Conservation (phyloP, 2,888 invertebrate genomes). For the Parnassius mnemosyne region DNA sequence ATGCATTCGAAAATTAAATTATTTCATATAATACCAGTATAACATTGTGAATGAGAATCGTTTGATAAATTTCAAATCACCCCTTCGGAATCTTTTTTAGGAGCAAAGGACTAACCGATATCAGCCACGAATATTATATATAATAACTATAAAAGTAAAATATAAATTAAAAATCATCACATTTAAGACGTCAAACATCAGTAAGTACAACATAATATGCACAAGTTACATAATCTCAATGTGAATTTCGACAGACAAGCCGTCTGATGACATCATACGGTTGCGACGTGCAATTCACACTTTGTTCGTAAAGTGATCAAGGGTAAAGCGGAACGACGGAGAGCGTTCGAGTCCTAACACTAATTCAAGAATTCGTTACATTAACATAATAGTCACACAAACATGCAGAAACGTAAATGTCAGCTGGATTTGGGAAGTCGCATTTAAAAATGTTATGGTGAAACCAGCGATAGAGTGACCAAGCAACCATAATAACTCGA, state of each 20-base stretch:
- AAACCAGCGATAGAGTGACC: not conserved
- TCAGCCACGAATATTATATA: too few species aligned
- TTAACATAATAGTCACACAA: slow-evolving; percentile 15
- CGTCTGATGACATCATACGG: slow-evolving; percentile 22
- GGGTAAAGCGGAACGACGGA: slow-evolving; percentile 17
- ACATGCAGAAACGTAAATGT: slow-evolving; percentile 14
- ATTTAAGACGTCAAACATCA: not conserved
- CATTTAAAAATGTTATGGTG: slow-evolving; percentile 17
- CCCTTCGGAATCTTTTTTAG: too few species aligned
- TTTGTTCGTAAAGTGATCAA: slow-evolving; percentile 29
- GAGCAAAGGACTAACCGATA: too few species aligned
- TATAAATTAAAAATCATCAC: not conserved
- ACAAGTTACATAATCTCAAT: slow-evolving; percentile 14
- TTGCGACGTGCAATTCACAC: slow-evolving; percentile 30
- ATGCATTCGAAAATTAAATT: too few species aligned
- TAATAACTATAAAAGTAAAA: not conserved
- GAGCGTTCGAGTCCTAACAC: slow-evolving; percentile 14
- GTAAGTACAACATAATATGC: slow-evolving; percentile 1
- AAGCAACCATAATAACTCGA: too few species aligned
- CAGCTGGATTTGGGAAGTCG: slow-evolving; percentile 3
- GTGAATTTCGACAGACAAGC: slow-evolving; percentile 18
- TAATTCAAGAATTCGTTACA: slow-evolving; percentile 20
- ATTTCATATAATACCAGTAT: too few species aligned
- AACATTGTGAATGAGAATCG: too few species aligned
- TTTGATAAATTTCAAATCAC: too few species aligned